Conservation (phyloP, 2,113 vertebrate species). For the Calyptomena viridis region DNA sequence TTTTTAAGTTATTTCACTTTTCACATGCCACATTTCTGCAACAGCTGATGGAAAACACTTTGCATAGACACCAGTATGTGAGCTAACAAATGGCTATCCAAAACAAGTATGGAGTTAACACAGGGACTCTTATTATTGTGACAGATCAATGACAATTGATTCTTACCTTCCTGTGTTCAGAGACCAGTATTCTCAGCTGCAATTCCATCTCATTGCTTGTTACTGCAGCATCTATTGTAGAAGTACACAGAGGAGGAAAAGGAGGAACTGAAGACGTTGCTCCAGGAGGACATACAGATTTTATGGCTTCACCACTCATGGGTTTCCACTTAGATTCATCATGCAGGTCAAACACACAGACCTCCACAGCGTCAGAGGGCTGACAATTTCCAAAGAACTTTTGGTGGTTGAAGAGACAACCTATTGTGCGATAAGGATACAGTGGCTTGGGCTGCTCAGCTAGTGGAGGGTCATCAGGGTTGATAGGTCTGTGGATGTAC, state of each 20-base stretch:
- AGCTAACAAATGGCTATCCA: not conserved
- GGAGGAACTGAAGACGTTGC: conserved; percentile 80
- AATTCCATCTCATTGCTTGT: conserved; percentile 91
- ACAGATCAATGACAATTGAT: not conserved
- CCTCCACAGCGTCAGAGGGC: conserved; percentile 87
- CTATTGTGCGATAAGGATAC: conserved; percentile 88
- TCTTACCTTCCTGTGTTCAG: conserved; percentile 93
- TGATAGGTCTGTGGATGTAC: conserved; percentile 85
- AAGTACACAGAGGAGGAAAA: conserved; percentile 85
- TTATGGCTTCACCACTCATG: conserved; percentile 93
- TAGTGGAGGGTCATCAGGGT: conserved; percentile 85
- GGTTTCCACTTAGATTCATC: conserved; percentile 94
- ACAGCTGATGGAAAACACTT: not conserved
- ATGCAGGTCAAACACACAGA: conserved; percentile 89
- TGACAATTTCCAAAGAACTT: conserved; percentile 93
- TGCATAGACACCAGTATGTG: not conserved
- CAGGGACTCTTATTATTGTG: not conserved
- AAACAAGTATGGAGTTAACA: not conserved
- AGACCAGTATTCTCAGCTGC: conserved; percentile 85
- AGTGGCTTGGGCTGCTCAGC: conserved; percentile 83
- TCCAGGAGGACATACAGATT: conserved; percentile 87
- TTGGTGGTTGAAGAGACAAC: conserved; percentile 93
- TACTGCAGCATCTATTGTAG: conserved; percentile 78
- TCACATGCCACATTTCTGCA: not conserved
- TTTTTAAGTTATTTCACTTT: not conserved